These are phyloP conservation scores for Goniozus legneri DNA, from an alignment of 1,140 invertebrate genomes.

Conservation along the genomic window DNA sequence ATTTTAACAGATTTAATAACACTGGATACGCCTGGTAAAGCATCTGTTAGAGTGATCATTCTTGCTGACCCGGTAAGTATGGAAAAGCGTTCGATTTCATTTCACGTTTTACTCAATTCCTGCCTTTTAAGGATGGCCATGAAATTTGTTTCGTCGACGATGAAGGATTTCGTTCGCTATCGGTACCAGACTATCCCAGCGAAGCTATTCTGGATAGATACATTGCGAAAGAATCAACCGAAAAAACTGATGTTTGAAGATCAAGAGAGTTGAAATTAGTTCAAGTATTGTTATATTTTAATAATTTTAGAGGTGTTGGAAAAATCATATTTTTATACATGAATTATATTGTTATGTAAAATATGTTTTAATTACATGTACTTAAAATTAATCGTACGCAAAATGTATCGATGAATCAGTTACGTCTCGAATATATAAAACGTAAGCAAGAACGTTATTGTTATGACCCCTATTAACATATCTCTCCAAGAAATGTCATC, in stretches of 20 bases:
- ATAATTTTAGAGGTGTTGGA: too few species aligned
- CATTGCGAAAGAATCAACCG: slow-evolving; percentile 64
- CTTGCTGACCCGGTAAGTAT: slow-evolving; percentile 80
- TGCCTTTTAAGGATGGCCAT: slow-evolving; percentile 73
- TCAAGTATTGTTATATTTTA: too few species aligned
- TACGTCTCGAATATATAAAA: too few species aligned
- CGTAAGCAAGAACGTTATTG: too few species aligned
- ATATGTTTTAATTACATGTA: too few species aligned
- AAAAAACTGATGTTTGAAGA: neutral
- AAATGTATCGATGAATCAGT: too few species aligned
- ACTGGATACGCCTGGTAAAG: slow-evolving; percentile 94
- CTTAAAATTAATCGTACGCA: too few species aligned
- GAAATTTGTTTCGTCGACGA: slow-evolving; percentile 99
- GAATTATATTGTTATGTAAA: too few species aligned
- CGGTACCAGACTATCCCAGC: slow-evolving; percentile 80
- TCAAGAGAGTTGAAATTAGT: neutral
- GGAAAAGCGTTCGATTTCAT: slow-evolving; percentile 3
- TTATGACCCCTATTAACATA: too few species aligned
- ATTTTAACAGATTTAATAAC: slow-evolving; percentile 86
- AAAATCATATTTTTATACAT: too few species aligned
- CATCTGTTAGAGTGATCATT: slow-evolving; percentile 93
- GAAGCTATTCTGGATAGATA: slow-evolving; percentile 76
- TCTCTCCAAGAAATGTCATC: too few species aligned
- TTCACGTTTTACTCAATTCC: neutral
- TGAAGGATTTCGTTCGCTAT: slow-evolving; percentile 86